Conservation (phyloP, 35 echinoderm and acorn worm species). For the Heliocidaris tuberculata region DNA sequence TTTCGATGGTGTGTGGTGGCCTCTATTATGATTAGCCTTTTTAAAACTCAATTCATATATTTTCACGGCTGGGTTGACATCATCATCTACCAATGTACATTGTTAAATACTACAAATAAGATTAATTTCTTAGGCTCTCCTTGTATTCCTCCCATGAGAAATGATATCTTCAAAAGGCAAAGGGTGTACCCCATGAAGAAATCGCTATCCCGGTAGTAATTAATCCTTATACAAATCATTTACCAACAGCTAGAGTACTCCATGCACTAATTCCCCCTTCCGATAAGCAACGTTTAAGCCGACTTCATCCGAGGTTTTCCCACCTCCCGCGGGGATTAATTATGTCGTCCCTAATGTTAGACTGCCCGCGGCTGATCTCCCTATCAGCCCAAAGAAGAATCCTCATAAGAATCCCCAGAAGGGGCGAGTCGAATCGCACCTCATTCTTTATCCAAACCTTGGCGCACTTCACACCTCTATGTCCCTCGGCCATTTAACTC, state of each 20-base stretch:
- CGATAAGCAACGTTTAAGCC: background rate
- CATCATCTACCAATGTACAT: background rate
- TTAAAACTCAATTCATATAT: background rate
- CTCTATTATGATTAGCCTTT: background rate
- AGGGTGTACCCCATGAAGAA: background rate
- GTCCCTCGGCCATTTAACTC: background rate
- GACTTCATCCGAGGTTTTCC: background rate
- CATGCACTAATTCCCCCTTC: background rate
- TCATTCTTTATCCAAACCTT: background rate
- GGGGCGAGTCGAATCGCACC: background rate
- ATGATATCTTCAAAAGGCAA: background rate
- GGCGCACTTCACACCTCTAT: background rate
- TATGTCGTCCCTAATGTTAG: background rate
- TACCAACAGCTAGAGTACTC: background rate
- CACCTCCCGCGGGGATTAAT: background rate
- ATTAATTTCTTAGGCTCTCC: background rate
- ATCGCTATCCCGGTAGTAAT: background rate
- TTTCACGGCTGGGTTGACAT: background rate
- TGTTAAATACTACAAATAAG: background rate
- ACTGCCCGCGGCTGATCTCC: background rate
- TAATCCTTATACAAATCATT: background rate
- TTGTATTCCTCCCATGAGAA: background rate
- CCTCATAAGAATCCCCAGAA: background rate
- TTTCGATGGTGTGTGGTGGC: background rate
- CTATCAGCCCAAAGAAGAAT: background rate